Percentiles rank a stretch among this genome's conserved stretches.
Evolutionary conservation across 64 coral and sea anemone genomes (phyloP).

Genomic region (Montipora cactus): DNA sequence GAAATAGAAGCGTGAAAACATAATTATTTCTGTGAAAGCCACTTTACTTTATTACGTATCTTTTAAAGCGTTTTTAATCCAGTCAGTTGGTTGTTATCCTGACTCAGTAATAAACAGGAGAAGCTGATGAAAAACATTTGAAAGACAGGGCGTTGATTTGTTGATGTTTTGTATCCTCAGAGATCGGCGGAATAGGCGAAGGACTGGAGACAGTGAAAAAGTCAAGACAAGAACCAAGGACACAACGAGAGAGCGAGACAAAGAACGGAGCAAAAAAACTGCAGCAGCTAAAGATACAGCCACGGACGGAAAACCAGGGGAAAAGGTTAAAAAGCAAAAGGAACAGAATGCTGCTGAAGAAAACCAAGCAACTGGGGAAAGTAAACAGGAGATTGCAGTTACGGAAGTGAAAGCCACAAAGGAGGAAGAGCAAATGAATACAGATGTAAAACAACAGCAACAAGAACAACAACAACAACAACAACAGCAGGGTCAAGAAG

Average conservation of each 20-base stretch:
- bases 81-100: too few species aligned
- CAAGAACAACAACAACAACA: neutral
- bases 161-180: neutral
- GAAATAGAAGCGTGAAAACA: too few species aligned
- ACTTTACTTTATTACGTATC: too few species aligned
- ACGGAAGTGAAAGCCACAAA: neutral
- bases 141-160: neutral
- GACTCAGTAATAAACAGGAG: too few species aligned
- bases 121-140: too few species aligned
- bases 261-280: conserved; percentile 39
- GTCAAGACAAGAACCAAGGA: conserved; percentile 60
- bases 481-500: neutral
- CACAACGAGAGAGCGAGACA: conserved; percentile 25
- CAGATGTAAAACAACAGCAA: neutral
- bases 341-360: conserved; percentile 5
- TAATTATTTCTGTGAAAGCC: too few species aligned
- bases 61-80: too few species aligned
- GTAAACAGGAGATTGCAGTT: neutral
- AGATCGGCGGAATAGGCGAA: conserved; percentile 57
- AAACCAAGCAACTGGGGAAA: neutral
- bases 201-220: conserved; percentile 73
- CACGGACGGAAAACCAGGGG: neutral
- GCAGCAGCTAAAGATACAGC: neutral
- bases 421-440: neutral
- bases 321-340: conserved; percentile 48